A percentile compares a stretch with the other conserved stretches of the same genome.
Conservation (phyloP, 2,113 vertebrate species). For the Pedetes capensis region DNA sequence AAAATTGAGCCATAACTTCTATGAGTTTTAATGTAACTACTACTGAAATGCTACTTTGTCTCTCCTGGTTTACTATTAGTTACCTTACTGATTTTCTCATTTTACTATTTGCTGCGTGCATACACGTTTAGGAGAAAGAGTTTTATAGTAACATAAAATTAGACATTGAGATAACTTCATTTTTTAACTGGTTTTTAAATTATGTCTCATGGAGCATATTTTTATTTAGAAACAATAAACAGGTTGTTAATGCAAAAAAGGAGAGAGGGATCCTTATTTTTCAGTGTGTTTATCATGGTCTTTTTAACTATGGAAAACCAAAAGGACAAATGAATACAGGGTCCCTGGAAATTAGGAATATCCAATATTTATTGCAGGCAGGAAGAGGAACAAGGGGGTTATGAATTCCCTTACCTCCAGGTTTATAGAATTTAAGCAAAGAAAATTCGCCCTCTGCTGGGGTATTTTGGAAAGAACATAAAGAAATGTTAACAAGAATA, state of each 20-base stretch:
- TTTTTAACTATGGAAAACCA: neutral
- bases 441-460: slow-evolving; percentile 64
- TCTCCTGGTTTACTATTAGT: slow-evolving; percentile 36
- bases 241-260: neutral
- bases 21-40: neutral
- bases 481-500: neutral
- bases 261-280: neutral
- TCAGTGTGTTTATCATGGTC: neutral
- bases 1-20: slow-evolving; percentile 31
- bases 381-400: neutral
- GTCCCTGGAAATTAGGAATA: neutral
- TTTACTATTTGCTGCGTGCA: slow-evolving; percentile 42
- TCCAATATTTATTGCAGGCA: neutral
- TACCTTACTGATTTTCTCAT: neutral
- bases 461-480: neutral
- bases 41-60: slow-evolving; percentile 34
- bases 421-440: neutral
- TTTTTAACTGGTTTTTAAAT: slow-evolving; percentile 34
- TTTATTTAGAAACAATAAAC: slow-evolving; percentile 5
- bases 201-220: neutral
- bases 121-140: neutral
- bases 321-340: neutral
- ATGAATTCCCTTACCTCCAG: neutral
- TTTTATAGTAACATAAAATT: slow-evolving; percentile 69
- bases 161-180: slow-evolving; percentile 8